These are phyloP conservation scores for Anabacerthia variegaticeps DNA, from an alignment of 2,797 vertebrate genomes.

Conservation along the genomic window DNA sequence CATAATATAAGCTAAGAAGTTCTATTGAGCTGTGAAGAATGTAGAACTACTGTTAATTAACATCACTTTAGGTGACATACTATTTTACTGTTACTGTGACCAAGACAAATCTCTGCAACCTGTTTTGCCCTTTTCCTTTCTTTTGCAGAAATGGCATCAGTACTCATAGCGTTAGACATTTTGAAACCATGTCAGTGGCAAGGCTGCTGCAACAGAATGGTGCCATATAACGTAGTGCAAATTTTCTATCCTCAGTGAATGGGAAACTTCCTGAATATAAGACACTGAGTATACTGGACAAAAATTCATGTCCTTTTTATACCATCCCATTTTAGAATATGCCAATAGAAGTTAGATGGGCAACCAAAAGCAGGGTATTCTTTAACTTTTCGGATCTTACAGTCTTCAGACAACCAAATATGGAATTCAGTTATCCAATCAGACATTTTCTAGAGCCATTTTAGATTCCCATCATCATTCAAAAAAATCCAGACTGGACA, in stretches of 20 bases:
- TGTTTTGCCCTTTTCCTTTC: neutral
- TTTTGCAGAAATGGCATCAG: neutral
- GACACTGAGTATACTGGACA: neutral
- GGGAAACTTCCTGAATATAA: neutral
- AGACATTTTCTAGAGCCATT: neutral
- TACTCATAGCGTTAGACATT: neutral
- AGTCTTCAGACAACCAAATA: neutral
- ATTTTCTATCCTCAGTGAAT: neutral
- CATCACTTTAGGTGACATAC: neutral
- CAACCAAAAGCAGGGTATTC: neutral
- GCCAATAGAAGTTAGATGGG: neutral
- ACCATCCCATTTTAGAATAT: neutral
- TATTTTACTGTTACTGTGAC: neutral
- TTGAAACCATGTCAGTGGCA: neutral
- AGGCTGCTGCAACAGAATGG: neutral
- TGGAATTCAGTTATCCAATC: neutral
- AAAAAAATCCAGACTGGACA: neutral
- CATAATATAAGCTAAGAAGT: neutral
- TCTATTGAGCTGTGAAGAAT: neutral
- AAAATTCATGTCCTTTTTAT: neutral
- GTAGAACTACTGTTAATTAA: neutral
- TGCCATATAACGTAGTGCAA: neutral
- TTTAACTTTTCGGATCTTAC: neutral
- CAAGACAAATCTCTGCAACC: neutral
- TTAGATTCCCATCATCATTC: neutral